Conservation (phyloP, 2,797 vertebrate genomes). For the Steatocranus sp. region DNA sequence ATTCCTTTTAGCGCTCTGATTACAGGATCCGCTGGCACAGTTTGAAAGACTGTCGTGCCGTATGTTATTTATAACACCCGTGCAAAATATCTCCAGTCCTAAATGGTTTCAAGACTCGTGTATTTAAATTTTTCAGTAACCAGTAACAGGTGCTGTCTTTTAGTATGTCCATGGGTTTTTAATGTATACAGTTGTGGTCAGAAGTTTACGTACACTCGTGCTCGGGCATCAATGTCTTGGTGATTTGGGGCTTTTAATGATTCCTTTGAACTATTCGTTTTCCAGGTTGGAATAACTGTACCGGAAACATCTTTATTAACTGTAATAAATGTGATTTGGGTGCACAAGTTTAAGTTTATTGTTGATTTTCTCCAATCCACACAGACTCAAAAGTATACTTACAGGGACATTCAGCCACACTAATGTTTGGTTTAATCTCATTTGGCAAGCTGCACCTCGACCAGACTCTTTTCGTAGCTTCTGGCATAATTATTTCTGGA, state of each 20-base stretch:
- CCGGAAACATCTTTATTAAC: fast-evolving
- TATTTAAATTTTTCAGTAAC: background rate
- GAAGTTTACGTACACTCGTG: fast-evolving
- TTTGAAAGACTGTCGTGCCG: fast-evolving
- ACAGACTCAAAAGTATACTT: background rate
- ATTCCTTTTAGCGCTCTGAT: background rate
- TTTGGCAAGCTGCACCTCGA: background rate
- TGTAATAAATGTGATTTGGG: background rate
- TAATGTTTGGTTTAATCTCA: background rate
- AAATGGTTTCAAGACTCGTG: background rate
- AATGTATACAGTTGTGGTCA: background rate
- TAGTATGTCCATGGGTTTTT: background rate
- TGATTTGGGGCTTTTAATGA: background rate
- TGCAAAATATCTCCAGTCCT: background rate
- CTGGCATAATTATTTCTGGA: fast-evolving
- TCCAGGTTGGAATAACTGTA: background rate
- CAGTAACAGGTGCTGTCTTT: background rate
- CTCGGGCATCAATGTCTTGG: background rate
- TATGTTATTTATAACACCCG: background rate
- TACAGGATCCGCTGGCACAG: background rate
- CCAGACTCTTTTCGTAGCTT: background rate
- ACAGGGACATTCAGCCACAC: background rate
- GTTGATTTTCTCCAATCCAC: background rate
- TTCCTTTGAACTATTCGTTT: background rate
- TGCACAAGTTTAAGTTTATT: background rate